Percentiles rank a stretch among this genome's conserved stretches.
Evolutionary conservation across 2,113 vertebrate genomes (phyloP).

Genomic region (Otocyon megalotis): DNA sequence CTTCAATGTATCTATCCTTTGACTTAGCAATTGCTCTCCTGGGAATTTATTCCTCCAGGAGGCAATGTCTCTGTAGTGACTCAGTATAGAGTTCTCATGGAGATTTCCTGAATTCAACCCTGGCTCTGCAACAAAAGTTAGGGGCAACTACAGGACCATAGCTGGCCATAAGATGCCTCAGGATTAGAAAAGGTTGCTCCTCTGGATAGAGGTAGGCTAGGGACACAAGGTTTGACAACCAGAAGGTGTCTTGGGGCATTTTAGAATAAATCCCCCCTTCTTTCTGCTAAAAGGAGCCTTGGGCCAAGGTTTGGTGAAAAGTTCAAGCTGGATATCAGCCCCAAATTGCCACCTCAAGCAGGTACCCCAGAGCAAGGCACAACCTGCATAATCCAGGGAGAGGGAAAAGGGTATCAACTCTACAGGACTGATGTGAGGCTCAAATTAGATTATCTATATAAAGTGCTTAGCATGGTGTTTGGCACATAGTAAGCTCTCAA

Average conservation of each 20-base stretch:
- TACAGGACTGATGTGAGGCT: neutral
- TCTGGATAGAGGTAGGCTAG: neutral
- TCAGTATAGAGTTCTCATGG: neutral
- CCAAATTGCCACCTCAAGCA: neutral
- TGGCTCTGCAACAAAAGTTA: neutral
- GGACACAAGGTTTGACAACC: neutral
- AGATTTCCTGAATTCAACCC: neutral
- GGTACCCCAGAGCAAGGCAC: neutral
- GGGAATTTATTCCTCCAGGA: neutral
- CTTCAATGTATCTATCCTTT: neutral
- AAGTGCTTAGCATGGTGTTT: neutral
- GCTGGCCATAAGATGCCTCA: neutral
- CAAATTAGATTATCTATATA: neutral
- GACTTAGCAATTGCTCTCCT: neutral
- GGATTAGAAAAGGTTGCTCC: neutral
- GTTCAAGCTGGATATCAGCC: neutral
- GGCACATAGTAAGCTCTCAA: neutral
- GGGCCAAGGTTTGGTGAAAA: neutral
- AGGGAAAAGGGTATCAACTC: neutral
- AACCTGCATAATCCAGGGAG: neutral
- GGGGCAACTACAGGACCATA: neutral
- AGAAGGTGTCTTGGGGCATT: neutral
- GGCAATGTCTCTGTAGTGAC: neutral
- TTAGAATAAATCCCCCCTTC: neutral
- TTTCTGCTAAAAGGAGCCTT: neutral